Base-by-base conservation (phyloP, 2,888 invertebrate genomes). In the Dione vanillae region DNA sequence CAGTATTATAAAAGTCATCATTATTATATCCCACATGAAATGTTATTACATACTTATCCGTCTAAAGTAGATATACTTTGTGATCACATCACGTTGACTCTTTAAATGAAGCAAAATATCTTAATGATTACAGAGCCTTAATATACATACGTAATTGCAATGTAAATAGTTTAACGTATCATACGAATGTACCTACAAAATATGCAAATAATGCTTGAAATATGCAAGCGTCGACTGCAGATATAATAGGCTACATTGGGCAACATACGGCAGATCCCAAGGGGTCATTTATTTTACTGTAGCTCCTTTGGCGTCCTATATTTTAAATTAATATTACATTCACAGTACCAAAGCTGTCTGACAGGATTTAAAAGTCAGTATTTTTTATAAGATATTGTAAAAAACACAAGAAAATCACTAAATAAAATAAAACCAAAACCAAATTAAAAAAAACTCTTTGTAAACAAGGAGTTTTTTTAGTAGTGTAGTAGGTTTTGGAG, bases 151-250 rank as follows among this genome's bases (percentile, higher is more conserved):
- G 11, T 7, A 58, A 58, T 58, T 58, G 12, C 20, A 19, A 8
- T 12, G 40, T 41, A 14, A 20, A 8, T 43, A 43, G 20, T 43
- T 27, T 27, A 41, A 43, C 20, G 20, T n/a, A 20, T 59, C 9
- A 0, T 11, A 56, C 19, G 47, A 68, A 73, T 72, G 68, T 69
- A 66, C 64, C 66, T 64, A 41, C 64, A 65, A 71, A 72, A 67
- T 71, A 65, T 71, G n/a, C n/a, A n/a, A n/a, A n/a, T n/a, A n/a
- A n/a, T n/a, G 71, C 69, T 71, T 69, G 59, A 56, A 71, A 67
- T 72, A 74, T 72, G 43, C 27, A 64, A 45, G 64, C 62, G 68
- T 68, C 35, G 35, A 65, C 65, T 43, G 20, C 59, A 20, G 20
- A 59, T 20, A 59, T 59, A 59, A 59, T 43, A 59, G 59, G 59